These are phyloP conservation scores for Asarcornis scutulata DNA, from an alignment of 2,113 vertebrate genomes.

Conservation along the genomic window DNA sequence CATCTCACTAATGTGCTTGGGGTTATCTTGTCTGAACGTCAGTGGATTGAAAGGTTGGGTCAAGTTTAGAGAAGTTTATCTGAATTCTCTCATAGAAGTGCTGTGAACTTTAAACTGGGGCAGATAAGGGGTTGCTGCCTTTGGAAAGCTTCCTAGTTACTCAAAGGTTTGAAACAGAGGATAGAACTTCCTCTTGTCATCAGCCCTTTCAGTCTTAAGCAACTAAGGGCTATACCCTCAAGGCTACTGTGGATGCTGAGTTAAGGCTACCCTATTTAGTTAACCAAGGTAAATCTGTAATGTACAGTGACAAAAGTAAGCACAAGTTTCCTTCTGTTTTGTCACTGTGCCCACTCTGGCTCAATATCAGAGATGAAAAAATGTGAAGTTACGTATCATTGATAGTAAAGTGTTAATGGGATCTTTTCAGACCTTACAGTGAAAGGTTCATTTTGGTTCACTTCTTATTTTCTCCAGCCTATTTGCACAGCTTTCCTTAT, in stretches of 20 bases:
- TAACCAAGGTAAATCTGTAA: background rate
- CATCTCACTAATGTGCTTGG: background rate
- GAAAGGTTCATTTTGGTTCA: background rate
- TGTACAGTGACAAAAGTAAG: rapidly evolving
- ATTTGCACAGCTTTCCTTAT: background rate
- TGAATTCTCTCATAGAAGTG: background rate
- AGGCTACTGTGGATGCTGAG: background rate
- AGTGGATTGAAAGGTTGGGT: background rate
- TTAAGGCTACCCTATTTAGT: rapidly evolving
- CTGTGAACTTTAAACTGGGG: background rate
- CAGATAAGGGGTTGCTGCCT: background rate
- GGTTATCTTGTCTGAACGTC: background rate
- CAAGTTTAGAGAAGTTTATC: background rate
- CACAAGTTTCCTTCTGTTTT: background rate
- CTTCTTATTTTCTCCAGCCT: background rate
- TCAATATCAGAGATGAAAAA: background rate
- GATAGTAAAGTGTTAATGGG: background rate
- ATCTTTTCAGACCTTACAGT: background rate
- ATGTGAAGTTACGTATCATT: background rate
- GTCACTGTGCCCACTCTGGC: background rate
- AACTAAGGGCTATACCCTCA: background rate
- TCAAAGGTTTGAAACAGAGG: background rate
- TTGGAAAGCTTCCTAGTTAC: background rate
- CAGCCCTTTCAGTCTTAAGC: background rate
- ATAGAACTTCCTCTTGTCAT: background rate